Evolutionary conservation across 2,797 vertebrate species (phyloP).

Genomic region (Sternarchorhynchus goeldii): DNA sequence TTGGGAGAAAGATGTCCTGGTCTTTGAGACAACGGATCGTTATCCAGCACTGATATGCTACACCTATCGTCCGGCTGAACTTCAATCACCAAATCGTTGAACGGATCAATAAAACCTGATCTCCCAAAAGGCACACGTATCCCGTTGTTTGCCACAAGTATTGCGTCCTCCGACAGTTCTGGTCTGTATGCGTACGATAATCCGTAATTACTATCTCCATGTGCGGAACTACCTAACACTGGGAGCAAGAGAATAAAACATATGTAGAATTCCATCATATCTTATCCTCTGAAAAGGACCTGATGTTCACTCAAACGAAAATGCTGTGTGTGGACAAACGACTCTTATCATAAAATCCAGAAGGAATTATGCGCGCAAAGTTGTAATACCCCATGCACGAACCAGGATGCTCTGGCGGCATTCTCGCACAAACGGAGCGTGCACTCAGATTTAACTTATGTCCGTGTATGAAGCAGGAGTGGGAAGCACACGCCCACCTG

Average conservation of each 20-base stretch:
- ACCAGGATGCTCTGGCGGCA: slow-evolving; percentile 56
- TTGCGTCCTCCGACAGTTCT: slow-evolving; percentile 77
- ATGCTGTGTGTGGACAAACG: background rate
- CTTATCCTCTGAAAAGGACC: slow-evolving; percentile 9
- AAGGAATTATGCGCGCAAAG: slow-evolving; percentile 52
- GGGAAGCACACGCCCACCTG: slow-evolving; percentile 16
- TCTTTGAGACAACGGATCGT: slow-evolving; percentile 87
- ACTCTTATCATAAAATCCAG: background rate
- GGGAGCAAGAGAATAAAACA: slow-evolving; percentile 66
- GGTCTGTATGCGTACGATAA: slow-evolving; percentile 76
- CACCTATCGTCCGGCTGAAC: slow-evolving; percentile 91
- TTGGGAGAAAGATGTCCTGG: slow-evolving; percentile 86
- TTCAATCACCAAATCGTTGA: slow-evolving; percentile 89
- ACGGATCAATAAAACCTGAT: slow-evolving; percentile 86
- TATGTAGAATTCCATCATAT: slow-evolving; percentile 63
- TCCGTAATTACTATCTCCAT: slow-evolving; percentile 66
- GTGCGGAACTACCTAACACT: slow-evolving; percentile 58
- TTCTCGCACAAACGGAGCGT: slow-evolving; percentile 61
- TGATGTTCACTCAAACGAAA: slow-evolving; percentile 10
- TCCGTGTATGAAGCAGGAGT: slow-evolving; percentile 14
- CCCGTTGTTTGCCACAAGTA: slow-evolving; percentile 88
- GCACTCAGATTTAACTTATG: slow-evolving; percentile 76
- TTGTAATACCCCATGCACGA: slow-evolving; percentile 21
- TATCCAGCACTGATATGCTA: slow-evolving; percentile 87
- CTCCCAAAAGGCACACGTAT: slow-evolving; percentile 91